These are phyloP conservation scores for Calyptomena viridis DNA, from an alignment of 2,113 vertebrate species.

Conservation along the genomic window DNA sequence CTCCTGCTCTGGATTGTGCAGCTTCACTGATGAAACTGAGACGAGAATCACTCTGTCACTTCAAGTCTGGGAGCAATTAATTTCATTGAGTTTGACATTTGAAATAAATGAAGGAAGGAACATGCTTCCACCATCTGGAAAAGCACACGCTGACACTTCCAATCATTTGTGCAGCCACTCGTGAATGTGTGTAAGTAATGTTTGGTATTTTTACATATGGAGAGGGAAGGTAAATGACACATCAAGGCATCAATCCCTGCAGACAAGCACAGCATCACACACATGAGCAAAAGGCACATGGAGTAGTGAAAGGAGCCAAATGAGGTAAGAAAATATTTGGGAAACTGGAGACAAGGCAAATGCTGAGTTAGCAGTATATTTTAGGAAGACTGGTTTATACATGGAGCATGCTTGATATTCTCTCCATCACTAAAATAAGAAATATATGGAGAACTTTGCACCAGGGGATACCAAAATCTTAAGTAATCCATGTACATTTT, in stretches of 20 bases:
- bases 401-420: neutral
- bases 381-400: neutral
- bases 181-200: neutral
- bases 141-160: neutral
- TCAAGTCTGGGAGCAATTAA: neutral
- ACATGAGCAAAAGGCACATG: neutral
- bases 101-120: neutral
- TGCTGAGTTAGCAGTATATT: neutral
- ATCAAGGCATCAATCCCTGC: neutral
- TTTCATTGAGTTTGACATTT: neutral
- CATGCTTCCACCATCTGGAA: neutral
- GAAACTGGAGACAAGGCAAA: neutral
- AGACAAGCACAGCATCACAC: neutral
- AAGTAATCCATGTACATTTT: neutral
- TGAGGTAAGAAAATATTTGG: neutral
- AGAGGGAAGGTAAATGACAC: neutral
- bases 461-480: neutral
- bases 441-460: accelerated
- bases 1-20: neutral
- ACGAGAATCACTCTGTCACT: neutral
- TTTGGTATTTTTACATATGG: neutral
- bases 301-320: neutral
- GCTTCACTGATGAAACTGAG: neutral
- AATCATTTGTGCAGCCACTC: neutral
- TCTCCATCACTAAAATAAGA: neutral